A percentile compares a stretch with the other conserved stretches of the same genome.
Conservation (phyloP, 2,797 vertebrate genomes). For the Danio choprae region DNA sequence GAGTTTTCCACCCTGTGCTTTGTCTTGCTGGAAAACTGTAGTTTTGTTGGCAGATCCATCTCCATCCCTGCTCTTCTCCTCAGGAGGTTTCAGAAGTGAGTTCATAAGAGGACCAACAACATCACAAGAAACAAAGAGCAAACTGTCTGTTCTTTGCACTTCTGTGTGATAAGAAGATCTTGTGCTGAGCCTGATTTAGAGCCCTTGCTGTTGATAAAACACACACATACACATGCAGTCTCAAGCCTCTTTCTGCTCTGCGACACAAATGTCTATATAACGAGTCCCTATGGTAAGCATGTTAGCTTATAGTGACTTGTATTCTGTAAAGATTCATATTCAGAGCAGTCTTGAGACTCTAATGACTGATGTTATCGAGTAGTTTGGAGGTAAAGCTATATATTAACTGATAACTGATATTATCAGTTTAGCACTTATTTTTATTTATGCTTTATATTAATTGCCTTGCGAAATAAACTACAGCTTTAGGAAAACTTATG, state of each 20-base stretch:
- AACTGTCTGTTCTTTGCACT: constrained; percentile 33
- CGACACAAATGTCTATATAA: neutral
- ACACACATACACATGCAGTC: neutral
- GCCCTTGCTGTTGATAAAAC: constrained; percentile 17
- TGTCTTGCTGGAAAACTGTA: constrained; percentile 1
- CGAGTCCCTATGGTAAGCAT: neutral
- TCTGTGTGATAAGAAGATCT: constrained; percentile 46
- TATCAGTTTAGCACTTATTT: neutral
- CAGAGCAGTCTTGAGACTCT: neutral
- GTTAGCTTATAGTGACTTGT: neutral
- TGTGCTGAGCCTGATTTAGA: constrained; percentile 44
- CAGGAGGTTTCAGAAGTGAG: constrained; percentile 1
- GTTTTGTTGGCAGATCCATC: neutral
- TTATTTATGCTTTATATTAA: neutral
- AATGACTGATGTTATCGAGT: neutral
- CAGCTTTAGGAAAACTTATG: too few species aligned
- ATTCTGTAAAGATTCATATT: neutral
- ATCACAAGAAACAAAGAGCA: constrained; percentile 43
- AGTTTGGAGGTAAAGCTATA: neutral
- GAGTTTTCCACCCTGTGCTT: neutral
- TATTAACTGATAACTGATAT: too few species aligned
- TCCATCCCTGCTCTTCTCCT: constrained; percentile 1
- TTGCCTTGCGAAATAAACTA: neutral
- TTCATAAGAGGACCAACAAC: neutral
- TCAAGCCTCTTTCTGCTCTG: neutral